Base-by-base conservation (phyloP, 2,113 vertebrate genomes). In the Terrapene triunguis region DNA sequence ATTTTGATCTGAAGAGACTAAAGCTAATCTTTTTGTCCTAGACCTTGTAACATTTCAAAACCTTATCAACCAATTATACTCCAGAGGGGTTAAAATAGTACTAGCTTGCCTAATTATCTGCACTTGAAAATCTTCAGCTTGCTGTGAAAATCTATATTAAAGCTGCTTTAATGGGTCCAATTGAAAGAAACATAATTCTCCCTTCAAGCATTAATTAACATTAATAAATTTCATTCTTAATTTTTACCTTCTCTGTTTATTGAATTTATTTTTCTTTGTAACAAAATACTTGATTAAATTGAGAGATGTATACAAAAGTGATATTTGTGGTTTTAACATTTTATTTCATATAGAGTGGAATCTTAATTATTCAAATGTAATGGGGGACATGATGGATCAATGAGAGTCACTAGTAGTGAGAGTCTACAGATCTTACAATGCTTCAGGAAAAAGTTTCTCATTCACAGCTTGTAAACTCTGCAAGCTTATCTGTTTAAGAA, bases 61-160 rank as follows among this genome's bases (percentile, higher is more conserved):
- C 95, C 98, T 97, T 96, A 98, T 95, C 95, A 98, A 96, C 98
- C 97, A 98, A 97, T 98, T 98, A 97, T 98, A 97, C 97, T 98
- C 98, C 95, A 97, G 97, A 98, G 98, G 98, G 98, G 98, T 99
- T 99, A 98, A 99, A 98, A 98, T 98, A 98, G 97, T 98, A 98
- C 98, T 98, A 96, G 97, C 97, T 98, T 98, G 98, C 97, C 98
- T 99, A 98, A 99, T 99, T 99, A 99, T 99, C 98, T 98, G 93
- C 78, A 91, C 97, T 98, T 98, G 97, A 98, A 98, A 96, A 97
- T 98, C 98, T 98, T 98, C 96, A 96, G 86, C 98, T 98, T 98
- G 97, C 98, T 96, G 97, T 98, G 98, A 98, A 98, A 98, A 99
- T 99, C 98, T 99, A 96, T 99, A 98, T 98, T 99, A 99, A 99